Evolutionary conservation across 2,113 vertebrate species (phyloP).

Genomic region (Anas platyrhynchos): DNA sequence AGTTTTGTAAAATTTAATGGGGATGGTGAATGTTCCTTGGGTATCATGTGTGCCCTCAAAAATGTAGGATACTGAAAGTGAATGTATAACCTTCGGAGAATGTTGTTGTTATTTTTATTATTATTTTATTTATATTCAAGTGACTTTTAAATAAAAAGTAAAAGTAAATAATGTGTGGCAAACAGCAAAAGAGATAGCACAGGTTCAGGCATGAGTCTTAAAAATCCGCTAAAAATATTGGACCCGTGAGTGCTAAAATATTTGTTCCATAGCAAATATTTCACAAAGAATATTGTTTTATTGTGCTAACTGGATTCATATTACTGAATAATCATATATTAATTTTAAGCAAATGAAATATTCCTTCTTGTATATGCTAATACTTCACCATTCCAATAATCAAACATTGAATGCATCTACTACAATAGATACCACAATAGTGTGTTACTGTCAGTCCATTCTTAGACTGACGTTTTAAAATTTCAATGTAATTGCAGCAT

Average conservation of each 20-base stretch:
- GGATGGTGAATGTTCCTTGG: background rate
- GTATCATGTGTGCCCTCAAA: background rate
- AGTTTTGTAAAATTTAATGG: background rate
- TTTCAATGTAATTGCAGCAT: background rate
- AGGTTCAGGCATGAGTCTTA: background rate
- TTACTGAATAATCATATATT: fast-evolving
- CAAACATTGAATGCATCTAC: background rate
- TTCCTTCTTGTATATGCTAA: background rate
- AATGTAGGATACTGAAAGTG: background rate
- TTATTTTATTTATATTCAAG: background rate
- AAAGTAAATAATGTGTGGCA: background rate
- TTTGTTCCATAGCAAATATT: background rate
- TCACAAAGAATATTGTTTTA: background rate
- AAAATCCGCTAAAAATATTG: background rate
- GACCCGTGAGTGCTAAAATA: background rate
- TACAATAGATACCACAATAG: too few species aligned
- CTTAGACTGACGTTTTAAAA: background rate
- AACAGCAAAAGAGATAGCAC: background rate
- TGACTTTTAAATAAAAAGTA: background rate
- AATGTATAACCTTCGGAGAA: background rate
- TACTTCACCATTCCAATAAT: background rate
- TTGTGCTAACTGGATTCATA: background rate
- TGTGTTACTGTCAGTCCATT: background rate
- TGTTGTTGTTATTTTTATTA: background rate
- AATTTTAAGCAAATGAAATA: background rate